Conservation (phyloP, 2,113 vertebrate species). For the Tricholaema leucomelas region DNA sequence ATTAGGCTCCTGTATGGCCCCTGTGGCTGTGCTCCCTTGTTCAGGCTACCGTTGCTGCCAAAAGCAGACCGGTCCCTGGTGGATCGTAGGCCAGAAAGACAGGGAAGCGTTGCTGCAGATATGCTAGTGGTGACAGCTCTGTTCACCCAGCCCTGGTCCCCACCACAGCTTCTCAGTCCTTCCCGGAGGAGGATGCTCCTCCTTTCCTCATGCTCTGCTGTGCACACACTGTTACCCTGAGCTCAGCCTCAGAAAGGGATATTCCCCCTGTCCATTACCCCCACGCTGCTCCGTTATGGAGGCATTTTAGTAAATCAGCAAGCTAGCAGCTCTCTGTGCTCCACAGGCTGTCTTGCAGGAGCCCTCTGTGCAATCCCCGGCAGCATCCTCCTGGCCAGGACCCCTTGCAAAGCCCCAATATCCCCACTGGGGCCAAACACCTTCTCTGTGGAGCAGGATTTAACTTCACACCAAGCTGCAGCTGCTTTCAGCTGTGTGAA, state of each 20-base stretch:
- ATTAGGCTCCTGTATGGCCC: not conserved
- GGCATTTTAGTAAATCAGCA: not conserved
- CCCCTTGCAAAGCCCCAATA: not conserved
- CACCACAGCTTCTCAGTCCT: not conserved
- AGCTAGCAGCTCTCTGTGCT: not conserved
- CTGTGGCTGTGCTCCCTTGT: not conserved
- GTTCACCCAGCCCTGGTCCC: not conserved
- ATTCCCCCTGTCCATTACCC: not conserved
- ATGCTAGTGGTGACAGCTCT: not conserved
- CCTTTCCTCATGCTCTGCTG: not conserved
- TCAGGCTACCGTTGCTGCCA: not conserved
- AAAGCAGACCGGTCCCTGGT: not conserved
- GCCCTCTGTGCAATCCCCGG: no score
- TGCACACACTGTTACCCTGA: not conserved
- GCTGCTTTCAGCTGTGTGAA: not conserved
- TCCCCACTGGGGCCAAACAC: not conserved
- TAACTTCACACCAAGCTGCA: not conserved
- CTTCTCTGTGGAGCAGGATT: not conserved
- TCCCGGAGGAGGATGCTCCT: not conserved
- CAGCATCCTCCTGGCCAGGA: accelerated
- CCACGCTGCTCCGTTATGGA: no score
- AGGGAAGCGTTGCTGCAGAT: not conserved
- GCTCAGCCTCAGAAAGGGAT: not conserved
- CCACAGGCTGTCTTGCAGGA: not conserved
- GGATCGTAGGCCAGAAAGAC: not conserved